Base-by-base conservation (phyloP, 2,113 vertebrate genomes). In the Centropus unirufus region DNA sequence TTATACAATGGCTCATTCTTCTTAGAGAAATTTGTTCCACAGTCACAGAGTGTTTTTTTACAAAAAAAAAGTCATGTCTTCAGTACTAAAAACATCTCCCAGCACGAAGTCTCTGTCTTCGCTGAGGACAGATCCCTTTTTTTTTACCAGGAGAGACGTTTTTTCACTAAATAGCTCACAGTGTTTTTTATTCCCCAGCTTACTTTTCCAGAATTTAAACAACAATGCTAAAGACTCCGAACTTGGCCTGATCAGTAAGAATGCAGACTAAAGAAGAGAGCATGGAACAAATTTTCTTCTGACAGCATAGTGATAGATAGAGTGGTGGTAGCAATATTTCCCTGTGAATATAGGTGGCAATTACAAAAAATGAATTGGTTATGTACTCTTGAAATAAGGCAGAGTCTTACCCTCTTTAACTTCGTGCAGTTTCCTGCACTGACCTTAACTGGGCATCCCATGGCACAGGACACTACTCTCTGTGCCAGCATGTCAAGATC, bases 361-460 rank as follows among this genome's bases (percentile, higher is more conserved):
- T 15, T 78, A 24, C 34, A 13, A 81, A 81, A 94, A 89, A 52
- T 5, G 4, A 80, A 8, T 24, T 69, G 17, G 2, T n/a, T 51
- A 17, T 51, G 19, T 19, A 30, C 22, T 64, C 12, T 75, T 72
- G 21, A 72, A 82, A 54, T 5, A 47, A 40, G 7, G 19, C 12
- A 66, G 36, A 36, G 3, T n/a, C 49, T 76, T 64, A 68, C 7
- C 5, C 10, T 14, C 17, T 90, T 59, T 54, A 54, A 59, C 9
- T 9, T 77, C 29, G 7, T 32, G 61, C 11, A 44, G 5, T 80
- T 87, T 73, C 23, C 22, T 73, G 4, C 27, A 13, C 39, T 58
- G 15, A 30, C 13, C 49, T 92, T 39, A 34, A 3, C 8, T 12
- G 12, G 39, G 4, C 11, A 46, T 62, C 36, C 20, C 1, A 0